Conservation (phyloP, 2,888 invertebrate genomes). For the Habrosyne pyritoides region DNA sequence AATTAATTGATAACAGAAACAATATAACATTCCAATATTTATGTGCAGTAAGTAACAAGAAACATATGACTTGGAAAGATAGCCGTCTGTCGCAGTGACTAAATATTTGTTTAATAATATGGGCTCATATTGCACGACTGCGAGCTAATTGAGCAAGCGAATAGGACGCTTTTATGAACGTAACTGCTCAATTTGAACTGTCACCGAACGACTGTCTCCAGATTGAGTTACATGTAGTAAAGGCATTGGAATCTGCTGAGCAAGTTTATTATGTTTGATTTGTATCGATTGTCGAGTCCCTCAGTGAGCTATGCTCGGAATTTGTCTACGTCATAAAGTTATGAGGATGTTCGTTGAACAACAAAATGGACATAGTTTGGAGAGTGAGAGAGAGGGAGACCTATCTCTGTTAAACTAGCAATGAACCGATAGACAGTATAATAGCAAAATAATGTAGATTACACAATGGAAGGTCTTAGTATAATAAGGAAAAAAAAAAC, state of each 20-base stretch:
- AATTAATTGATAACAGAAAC: conserved; percentile 2
- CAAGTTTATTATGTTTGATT: background rate
- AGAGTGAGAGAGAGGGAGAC: background rate
- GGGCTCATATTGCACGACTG: background rate
- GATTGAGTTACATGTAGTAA: background rate
- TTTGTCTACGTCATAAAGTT: background rate
- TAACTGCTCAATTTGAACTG: background rate
- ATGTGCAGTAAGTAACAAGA: background rate
- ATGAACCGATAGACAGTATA: too few species aligned
- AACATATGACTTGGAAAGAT: background rate
- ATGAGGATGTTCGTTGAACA: background rate
- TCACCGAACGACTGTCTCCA: background rate
- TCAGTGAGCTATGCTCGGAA: background rate
- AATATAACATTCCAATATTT: background rate
- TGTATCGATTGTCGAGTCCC: background rate
- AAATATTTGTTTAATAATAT: background rate
- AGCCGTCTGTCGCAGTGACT: background rate
- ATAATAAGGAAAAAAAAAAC: too few species aligned
- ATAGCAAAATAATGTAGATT: too few species aligned
- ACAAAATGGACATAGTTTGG: background rate
- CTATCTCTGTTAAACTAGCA: too few species aligned
- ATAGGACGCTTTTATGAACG: background rate
- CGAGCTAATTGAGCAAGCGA: background rate
- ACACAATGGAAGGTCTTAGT: too few species aligned
- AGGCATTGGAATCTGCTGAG: background rate